Percentiles rank a stretch among this genome's conserved stretches.
Conservation (phyloP, 2,113 vertebrate species). For the Vulpes lagopus region DNA sequence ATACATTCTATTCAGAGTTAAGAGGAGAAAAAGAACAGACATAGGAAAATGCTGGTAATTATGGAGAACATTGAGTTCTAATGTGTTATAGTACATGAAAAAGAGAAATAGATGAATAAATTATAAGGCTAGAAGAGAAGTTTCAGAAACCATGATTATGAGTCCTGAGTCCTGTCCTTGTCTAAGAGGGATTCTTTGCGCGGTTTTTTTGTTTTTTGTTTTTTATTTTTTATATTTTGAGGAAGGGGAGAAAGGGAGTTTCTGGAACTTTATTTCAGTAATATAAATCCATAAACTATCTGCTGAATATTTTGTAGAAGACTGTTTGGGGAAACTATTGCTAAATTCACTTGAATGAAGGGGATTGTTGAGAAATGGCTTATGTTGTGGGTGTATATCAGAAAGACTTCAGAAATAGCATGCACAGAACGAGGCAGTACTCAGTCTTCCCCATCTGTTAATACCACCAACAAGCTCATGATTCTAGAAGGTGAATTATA, state of each 20-base stretch:
- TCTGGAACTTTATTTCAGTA: background rate
- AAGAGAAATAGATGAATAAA: background rate
- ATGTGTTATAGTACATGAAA: background rate
- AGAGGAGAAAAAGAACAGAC: background rate
- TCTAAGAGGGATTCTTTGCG: background rate
- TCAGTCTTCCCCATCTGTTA: background rate
- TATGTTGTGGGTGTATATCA: background rate
- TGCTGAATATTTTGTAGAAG: background rate
- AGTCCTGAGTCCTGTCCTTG: background rate
- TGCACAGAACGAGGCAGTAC: background rate
- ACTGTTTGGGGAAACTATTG: background rate
- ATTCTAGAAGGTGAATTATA: background rate
- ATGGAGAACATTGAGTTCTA: background rate
- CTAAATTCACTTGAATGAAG: background rate
- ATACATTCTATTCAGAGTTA: background rate
- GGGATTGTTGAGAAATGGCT: background rate
- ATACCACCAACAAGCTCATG: background rate
- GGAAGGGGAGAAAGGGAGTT: fast-evolving
- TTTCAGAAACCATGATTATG: background rate
- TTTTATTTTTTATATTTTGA: background rate
- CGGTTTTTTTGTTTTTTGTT: background rate
- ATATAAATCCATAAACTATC: background rate
- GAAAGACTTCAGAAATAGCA: background rate
- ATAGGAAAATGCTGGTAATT: background rate
- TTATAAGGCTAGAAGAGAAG: background rate